Evolutionary conservation across 2,888 invertebrate genomes (phyloP).

Genomic region (Corbicula japonica): DNA sequence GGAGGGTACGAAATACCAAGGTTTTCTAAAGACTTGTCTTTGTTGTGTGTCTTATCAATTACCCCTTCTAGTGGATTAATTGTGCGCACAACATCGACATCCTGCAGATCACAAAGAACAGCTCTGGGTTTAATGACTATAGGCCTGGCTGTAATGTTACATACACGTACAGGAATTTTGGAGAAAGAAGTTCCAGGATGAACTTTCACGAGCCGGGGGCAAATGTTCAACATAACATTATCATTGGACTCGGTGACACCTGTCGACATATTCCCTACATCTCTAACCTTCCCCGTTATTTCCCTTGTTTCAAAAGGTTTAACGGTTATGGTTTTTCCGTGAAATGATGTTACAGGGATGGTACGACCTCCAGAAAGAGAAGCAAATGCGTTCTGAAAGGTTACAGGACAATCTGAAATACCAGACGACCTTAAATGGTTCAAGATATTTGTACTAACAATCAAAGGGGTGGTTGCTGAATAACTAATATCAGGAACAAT

Average conservation of each 20-base stretch:
- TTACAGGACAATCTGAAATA: not conserved
- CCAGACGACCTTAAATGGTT: not conserved
- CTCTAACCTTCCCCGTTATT: not conserved
- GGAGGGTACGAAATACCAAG: not conserved
- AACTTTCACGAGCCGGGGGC: constrained; percentile 1
- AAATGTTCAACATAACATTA: not conserved
- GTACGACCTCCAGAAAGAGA: not conserved
- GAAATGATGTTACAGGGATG: not conserved
- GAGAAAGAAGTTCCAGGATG: not conserved
- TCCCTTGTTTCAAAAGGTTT: not conserved
- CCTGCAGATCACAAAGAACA: not conserved
- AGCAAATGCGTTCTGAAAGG: not conserved
- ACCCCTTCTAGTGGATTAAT: not conserved
- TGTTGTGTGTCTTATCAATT: not conserved
- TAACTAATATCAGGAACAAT: constrained; percentile 1
- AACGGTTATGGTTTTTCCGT: not conserved
- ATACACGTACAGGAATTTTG: constrained; percentile 4
- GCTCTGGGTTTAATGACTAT: not conserved
- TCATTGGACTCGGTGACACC: constrained; percentile 3
- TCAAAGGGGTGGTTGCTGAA: not conserved
- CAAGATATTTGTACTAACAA: not conserved
- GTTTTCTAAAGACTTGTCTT: not conserved
- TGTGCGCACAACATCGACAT: not conserved
- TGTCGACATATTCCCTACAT: not conserved
- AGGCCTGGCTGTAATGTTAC: constrained; percentile 5